Conservation (phyloP, 2,888 invertebrate genomes). For the Napeogenes inachia region DNA sequence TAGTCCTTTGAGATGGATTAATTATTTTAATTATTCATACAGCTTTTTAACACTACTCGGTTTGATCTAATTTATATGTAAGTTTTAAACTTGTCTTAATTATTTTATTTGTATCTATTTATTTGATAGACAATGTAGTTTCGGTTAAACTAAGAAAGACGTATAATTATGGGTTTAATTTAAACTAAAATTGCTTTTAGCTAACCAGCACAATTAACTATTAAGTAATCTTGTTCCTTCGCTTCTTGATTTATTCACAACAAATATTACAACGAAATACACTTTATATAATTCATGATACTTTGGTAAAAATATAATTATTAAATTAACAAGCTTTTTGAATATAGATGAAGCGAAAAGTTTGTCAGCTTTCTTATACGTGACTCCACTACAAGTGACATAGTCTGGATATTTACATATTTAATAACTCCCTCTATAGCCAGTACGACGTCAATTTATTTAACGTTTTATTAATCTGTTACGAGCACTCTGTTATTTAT, state of each 20-base stretch:
- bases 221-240: too few species aligned
- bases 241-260: constrained; percentile 5
- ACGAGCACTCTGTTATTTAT: constrained; percentile 1
- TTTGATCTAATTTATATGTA: background rate
- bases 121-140: background rate
- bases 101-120: background rate
- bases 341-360: constrained; percentile 27
- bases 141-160: background rate
- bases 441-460: constrained; percentile 21
- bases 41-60: constrained; percentile 1
- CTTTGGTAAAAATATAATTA: too few species aligned
- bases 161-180: too few species aligned
- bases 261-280: too few species aligned
- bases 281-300: too few species aligned
- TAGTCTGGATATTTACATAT: constrained; percentile 22
- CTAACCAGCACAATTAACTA: too few species aligned
- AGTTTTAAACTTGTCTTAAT: background rate
- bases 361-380: constrained; percentile 21
- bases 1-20: constrained; percentile 41
- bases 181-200: too few species aligned
- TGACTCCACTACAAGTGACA: constrained; percentile 23
- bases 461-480: constrained; percentile 4
- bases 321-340: constrained; percentile 1
- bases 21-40: constrained; percentile 26
- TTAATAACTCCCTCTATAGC: constrained; percentile 21